A percentile compares a stretch with the other conserved stretches of the same genome.
phyloP scores from a whole-genome alignment of 2,113 vertebrate genomes.

The Zapus hudsonius region DNA sequence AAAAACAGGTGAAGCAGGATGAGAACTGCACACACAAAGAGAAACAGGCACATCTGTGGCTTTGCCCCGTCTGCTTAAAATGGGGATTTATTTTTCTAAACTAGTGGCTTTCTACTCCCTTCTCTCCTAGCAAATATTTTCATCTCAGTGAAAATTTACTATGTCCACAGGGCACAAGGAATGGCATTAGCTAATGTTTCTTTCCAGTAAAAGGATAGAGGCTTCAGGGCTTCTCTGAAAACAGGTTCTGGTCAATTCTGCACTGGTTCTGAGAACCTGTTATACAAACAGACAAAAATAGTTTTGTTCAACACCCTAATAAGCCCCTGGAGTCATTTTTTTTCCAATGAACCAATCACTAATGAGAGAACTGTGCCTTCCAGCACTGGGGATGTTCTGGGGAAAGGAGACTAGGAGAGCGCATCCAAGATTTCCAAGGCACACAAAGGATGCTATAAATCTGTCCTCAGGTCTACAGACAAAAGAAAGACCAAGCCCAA shows the following conservation, averaged over 20 bases:
- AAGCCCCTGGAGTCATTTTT: conserved; percentile 15
- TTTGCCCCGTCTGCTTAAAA: background rate
- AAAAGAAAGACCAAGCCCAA: conserved; percentile 46
- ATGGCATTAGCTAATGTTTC: background rate
- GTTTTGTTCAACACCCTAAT: conserved; percentile 7
- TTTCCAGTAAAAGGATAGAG: background rate
- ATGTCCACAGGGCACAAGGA: background rate
- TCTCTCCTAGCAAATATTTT: background rate
- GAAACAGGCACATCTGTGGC: background rate
- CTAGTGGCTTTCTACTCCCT: background rate
- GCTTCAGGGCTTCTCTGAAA: background rate
- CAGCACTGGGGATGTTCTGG: background rate
- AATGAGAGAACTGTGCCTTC: conserved; percentile 34
- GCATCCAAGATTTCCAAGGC: conserved; percentile 13
- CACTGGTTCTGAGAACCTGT: background rate
- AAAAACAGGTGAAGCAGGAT: background rate
- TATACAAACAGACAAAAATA: conserved; percentile 10
- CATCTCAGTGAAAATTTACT: conserved; percentile 22
- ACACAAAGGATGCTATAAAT: conserved; percentile 36
- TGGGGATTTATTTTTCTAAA: background rate
- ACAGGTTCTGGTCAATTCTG: background rate
- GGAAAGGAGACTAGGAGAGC: background rate
- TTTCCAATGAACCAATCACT: conserved; percentile 37
- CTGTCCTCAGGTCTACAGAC: conserved; percentile 17
- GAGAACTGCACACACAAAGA: background rate